Evolutionary conservation across 2,797 vertebrate species (phyloP), one percentile per base, ranked within the genome.

Genomic region (Poeciliopsis gracilis): DNA sequence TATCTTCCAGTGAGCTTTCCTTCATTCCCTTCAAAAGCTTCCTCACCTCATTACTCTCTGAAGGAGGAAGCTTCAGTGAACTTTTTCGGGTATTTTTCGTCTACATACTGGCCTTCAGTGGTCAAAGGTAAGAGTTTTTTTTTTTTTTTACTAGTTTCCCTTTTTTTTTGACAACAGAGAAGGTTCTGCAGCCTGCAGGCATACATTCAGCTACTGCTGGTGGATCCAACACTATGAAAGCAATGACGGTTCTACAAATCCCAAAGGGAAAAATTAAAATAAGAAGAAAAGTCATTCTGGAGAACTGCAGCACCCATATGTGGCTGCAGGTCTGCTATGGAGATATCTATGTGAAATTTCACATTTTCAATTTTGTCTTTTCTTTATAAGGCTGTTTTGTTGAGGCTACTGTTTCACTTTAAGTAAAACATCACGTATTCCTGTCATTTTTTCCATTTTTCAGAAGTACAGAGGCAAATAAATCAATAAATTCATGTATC

Each of bases 101-200:
- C 90, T 84, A 86, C 25, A 55, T 69, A 5, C 69, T 79, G 80
- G 73, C 83, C 87, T 89, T 91, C 87, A 90, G 77, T 87, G 85
- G 81, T 76, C 78, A 89, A 86, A 85, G 20, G 49, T 25, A 53
- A 53, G 49, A 51, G 47, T 23, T 10, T 23, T 51, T 51, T 2
- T 8, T 23, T 51, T 7, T 47, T 47, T 49, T 49, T 47, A 16
- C 15, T 47, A 18, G 16, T 49, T 49, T 20, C 6, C 18, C 3
- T 49, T 20, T 18, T 51, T 51, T 51, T 51, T 51, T 51, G 20
- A 84, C 82, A 80, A 91, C 83, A 88, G 88, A 90, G 87, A 80
- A 72, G 75, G 66, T 79, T 70, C 66, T 59, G 73, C 80, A 87
- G 83, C 88, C 92, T 85, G 72, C 51, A 71, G 86, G 86, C 90